phyloP scores from a whole-genome alignment of 2,888 invertebrate species.

The Parochlus steinenii region DNA sequence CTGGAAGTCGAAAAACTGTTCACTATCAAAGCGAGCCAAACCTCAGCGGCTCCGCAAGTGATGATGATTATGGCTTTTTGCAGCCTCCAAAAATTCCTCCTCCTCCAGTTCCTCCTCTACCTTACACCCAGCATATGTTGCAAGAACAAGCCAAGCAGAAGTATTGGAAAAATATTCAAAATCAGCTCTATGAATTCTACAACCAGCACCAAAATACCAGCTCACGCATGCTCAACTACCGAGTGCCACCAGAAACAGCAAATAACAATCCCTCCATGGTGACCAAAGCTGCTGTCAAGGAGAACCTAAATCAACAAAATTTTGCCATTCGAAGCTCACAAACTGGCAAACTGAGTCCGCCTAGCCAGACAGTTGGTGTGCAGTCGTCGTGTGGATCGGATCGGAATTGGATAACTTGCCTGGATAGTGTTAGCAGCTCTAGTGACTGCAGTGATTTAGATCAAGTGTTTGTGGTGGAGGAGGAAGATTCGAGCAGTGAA shows the following conservation, averaged over 20 bases:
- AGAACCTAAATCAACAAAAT: slow-evolving; percentile 1
- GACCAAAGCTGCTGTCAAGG: slow-evolving; percentile 2
- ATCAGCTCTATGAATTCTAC: slow-evolving; percentile 9
- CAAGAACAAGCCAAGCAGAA: slow-evolving; percentile 7
- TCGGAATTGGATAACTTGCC: slow-evolving; percentile 10
- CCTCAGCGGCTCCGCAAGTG: slow-evolving; percentile 5
- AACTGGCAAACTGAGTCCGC: slow-evolving; percentile 8
- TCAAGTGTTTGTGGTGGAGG: slow-evolving; percentile 12
- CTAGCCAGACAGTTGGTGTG: slow-evolving; percentile 9
- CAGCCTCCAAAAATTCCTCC: slow-evolving; percentile 3
- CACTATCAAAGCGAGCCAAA: slow-evolving; percentile 8
- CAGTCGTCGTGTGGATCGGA: slow-evolving; percentile 13
- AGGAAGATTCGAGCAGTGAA: not conserved
- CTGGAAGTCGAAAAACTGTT: slow-evolving; percentile 1
- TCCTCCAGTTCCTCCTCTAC: slow-evolving; percentile 8
- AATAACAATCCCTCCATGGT: slow-evolving; percentile 11
- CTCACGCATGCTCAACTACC: slow-evolving; percentile 9
- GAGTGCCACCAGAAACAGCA: slow-evolving; percentile 5
- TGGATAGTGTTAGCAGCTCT: slow-evolving; percentile 4
- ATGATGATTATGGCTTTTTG: slow-evolving; percentile 12
- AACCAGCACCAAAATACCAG: slow-evolving; percentile 2
- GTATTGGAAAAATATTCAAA: slow-evolving; percentile 11
- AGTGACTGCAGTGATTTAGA: slow-evolving; percentile 10
- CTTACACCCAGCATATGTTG: slow-evolving; percentile 8
- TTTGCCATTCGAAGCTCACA: too few species aligned